Evolutionary conservation across 2,113 vertebrate genomes (phyloP), one percentile per base, ranked within the genome.

Genomic region (Actinemys pallida): DNA sequence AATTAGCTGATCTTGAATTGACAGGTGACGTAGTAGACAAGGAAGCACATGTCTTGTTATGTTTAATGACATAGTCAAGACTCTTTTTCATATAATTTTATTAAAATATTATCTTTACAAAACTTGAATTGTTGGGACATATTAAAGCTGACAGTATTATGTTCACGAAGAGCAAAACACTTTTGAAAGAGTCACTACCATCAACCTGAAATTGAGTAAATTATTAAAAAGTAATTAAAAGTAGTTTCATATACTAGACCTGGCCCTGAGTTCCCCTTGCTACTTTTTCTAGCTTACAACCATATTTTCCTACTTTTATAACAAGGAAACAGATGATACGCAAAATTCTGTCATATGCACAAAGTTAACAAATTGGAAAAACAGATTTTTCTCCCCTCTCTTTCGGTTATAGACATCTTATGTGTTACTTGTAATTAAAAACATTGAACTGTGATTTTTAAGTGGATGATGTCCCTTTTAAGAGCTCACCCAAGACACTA

Each of bases 1-100:
- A 84, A 47, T 80, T 69, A n/a, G 11, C 16, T 47, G 85, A 72
- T 25, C 35, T 53, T 25, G 42, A 59, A 24, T 92, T 89, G 78
- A 62, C 20, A 1, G 27, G 1, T 31, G 27, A 9, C 16, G 16
- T 20, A 17, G 59, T 2, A 25, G 8, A 4, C 59, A 25, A 24
- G 50, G 45, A 45, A 76, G 56, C 49, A 39, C 16, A 0, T 4
- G 3, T 1, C 25, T 7, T 20, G 49, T 78, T 72, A 20, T 72
- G 65, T 39, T 69, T 69, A 39, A 69, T 10, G 8, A 20, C 65
- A 69, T 39, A 39, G 35, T 69, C 35, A 39, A 69, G 65, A 39
- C 31, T 69, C 65, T 69, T 65, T 65, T 69, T 39, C 62, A 39
- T 10, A 20, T 69, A n/a, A 69, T n/a, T 69, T 8, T 19, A 69